Evolutionary conservation across 92 coral and sea anemone genomes (phyloP), one percentile per base, ranked within the genome.

Genomic region (Metridium senile): DNA sequence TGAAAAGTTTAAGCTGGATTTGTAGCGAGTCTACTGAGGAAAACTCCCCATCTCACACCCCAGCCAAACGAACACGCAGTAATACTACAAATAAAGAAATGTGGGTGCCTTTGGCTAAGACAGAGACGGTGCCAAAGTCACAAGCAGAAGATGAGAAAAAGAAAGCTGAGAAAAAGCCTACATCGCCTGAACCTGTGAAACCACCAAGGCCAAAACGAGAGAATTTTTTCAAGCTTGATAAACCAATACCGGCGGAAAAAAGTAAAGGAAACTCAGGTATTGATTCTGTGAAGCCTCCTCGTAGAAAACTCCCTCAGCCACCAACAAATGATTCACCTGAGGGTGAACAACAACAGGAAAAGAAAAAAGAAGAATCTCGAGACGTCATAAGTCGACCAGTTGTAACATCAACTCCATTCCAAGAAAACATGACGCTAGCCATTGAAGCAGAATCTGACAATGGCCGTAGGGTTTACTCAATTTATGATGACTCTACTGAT

Each of bases 341-440:
- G 43, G 17, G n/a, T 22, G 66, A 54, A 66, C 28, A 53, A 66
- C 61, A 49, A 33, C 28, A 52, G 22, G 57, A 26, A 20, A 22
- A 21, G 25, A 45, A 63, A 46, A 63, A 80, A 7, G 69, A 85
- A 56, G 84, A 79, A 32, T 56, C 56, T 8, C 73, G 85, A 7
- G 97, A 92, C 57, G 86, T 92, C 62, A 78, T 92, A 26, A 89
- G 97, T 74, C 89, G 81, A 28, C 97, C 97, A 22, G 72, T 92
- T 0, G 67, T 89, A 61, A 92, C 90, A 6, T 88, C 97, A 47
- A 92, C 94, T 35, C 97, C 97, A 0, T 84, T 74, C 64, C 80
- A 75, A 84, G 89, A 79, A 52, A 84, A 70, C 46, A 71, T 84
- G 56, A 75, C 82, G 25, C 75, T 86, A 71, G 51, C 86, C 2